Evolutionary conservation across 35 echinoderm and acorn worm species (phyloP).

Genomic region (Lytechinus pictus): DNA sequence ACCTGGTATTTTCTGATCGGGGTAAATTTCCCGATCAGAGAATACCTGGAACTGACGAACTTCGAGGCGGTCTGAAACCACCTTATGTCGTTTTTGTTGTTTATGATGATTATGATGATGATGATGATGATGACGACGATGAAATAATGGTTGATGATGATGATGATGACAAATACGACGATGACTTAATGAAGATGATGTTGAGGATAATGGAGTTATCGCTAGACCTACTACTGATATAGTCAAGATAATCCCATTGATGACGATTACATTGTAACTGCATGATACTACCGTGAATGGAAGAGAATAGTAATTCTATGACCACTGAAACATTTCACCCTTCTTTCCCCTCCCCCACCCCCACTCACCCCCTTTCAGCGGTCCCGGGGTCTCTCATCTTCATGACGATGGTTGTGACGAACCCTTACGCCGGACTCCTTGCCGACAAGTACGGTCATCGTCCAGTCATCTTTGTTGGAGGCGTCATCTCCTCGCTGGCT

Average conservation of each 20-base stretch:
- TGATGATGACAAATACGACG: neutral
- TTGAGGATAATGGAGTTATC: too few species aligned
- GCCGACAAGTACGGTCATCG: conserved; percentile 48
- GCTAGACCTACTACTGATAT: too few species aligned
- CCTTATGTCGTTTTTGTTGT: too few species aligned
- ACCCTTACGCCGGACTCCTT: conserved; percentile 26
- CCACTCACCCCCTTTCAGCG: neutral
- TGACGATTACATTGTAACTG: neutral
- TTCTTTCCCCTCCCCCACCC: neutral
- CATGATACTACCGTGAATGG: neutral
- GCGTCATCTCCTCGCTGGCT: neutral
- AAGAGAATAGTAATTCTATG: neutral
- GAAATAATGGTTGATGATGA: neutral
- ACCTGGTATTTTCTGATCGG: too few species aligned
- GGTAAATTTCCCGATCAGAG: too few species aligned
- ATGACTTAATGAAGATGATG: too few species aligned
- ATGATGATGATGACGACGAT: neutral
- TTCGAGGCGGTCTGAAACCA: too few species aligned
- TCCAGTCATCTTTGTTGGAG: conserved; percentile 49
- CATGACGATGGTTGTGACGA: conserved; percentile 42
- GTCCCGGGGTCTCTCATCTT: conserved; percentile 37
- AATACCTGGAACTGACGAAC: too few species aligned
- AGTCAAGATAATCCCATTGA: neutral
- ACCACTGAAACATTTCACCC: neutral
- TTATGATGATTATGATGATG: too few species aligned